These are phyloP conservation scores for Liparis tanakae DNA, from an alignment of 2,797 vertebrate species.

Conservation along the genomic window DNA sequence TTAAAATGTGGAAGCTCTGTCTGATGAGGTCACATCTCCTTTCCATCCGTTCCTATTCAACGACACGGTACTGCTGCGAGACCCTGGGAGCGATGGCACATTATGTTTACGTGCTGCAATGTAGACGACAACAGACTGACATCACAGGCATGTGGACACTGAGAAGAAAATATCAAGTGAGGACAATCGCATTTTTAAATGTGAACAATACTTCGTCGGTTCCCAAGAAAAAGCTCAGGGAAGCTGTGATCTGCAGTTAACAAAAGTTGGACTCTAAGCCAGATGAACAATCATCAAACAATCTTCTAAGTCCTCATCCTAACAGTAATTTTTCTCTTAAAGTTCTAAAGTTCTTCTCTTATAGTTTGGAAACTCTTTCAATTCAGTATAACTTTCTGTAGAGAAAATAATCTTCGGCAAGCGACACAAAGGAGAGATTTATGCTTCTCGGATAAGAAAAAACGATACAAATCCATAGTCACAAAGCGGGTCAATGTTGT, in stretches of 20 bases:
- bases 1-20: slow-evolving; percentile 3
- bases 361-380: neutral
- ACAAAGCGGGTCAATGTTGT: neutral
- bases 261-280: neutral
- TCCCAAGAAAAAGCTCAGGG: neutral
- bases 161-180: slow-evolving; percentile 15
- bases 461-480: neutral
- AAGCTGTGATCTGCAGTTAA: neutral
- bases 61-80: slow-evolving; percentile 6
- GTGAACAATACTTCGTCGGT: neutral
- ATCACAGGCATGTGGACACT: slow-evolving; percentile 31
- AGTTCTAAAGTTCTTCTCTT: too few relatives aligned
- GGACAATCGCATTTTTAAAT: slow-evolving; percentile 4
- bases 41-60: slow-evolving; percentile 12
- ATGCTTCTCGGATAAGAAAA: neutral
- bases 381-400: neutral
- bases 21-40: neutral
- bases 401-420: neutral
- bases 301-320: neutral
- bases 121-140: slow-evolving; percentile 20
- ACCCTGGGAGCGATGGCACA: slow-evolving; percentile 7
- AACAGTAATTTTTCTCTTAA: neutral
- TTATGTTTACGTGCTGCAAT: slow-evolving; percentile 26
- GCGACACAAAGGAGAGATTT: neutral
- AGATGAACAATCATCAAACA: neutral